phyloP scores from a whole-genome alignment of 1,140 invertebrate genomes.

The Limonius californicus region DNA sequence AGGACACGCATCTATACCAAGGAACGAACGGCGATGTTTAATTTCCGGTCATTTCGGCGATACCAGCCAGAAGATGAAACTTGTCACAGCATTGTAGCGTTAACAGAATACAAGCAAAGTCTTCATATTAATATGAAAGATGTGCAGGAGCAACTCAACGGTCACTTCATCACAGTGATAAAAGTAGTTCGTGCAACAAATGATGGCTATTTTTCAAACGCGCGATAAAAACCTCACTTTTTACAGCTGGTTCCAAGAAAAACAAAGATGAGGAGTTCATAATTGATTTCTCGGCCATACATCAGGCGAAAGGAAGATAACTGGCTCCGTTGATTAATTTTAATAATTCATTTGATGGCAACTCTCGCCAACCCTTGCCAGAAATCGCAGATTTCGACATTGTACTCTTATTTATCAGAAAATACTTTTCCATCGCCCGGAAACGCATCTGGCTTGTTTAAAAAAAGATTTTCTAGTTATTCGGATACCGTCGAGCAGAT shows the following conservation, averaged over 20 bases:
- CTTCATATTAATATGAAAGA: constrained; percentile 13
- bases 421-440: no score
- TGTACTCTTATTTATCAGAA: constrained; percentile 5
- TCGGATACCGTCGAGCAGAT: no score
- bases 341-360: constrained; percentile 8
- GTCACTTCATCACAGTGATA: constrained; percentile 8
- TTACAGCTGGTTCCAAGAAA: not conserved
- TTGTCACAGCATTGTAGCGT: not conserved
- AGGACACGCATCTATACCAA: no score
- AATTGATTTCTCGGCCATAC: not conserved
- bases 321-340: constrained; percentile 7
- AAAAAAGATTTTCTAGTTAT: no score
- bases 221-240: constrained; percentile 1
- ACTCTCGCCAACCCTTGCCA: constrained; percentile 2
- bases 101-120: not conserved
- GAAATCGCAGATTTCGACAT: not conserved
- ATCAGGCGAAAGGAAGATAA: not conserved
- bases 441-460: no score
- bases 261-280: not conserved
- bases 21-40: not conserved
- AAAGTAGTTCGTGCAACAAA: constrained; percentile 11
- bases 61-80: not conserved
- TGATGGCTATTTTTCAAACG: constrained; percentile 1
- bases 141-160: constrained; percentile 7
- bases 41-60: not conserved